Base-by-base conservation (phyloP, 2,888 invertebrate genomes). In the Thymelicus lineola region DNA sequence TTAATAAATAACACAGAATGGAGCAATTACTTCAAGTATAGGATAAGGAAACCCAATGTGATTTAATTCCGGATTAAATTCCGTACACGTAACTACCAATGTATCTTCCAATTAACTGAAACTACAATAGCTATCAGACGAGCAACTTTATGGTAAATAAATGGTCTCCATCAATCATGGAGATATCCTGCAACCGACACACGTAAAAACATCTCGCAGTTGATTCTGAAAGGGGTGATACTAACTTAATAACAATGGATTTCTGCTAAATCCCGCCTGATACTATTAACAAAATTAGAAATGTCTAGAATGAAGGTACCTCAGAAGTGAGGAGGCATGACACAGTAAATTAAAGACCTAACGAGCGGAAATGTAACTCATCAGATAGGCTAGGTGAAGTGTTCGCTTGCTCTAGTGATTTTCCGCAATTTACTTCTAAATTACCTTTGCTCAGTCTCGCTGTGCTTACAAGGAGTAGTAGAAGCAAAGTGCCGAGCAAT, bases 341-440 rank as follows among this genome's bases (percentile, higher is more conserved):
- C 42, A 64, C 55, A 55, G 65, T 28, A 42, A 42, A 65, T 57
- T 65, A 57, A 42, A 57, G 9, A 65, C n/a, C 65, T 45, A 65
- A 65, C 65, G 57, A 65, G 42, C 57, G 65, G 28, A 45, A 65
- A 65, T 65, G 14, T 57, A 57, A 65, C 57, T 45, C 57, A 35
- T 45, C 65, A 65, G 65, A 65, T 57, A 45, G 45, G 57, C 55
- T 28, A 57, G 6, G 17, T 42, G 28, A 20, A 35, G 55, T 14
- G 28, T 9, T 28, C 28, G 57, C 57, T 28, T 15, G 45, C 36
- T 50, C 10, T 50, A 15, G 35, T 36, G 28, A 50, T 35, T 35
- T 62, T 50, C n/a, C 48, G 17, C 48, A 53, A 17, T 53, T 53
- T 20, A 53, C 53, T 53, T 17, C 20, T n/a, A 5, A 53, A 53